These are phyloP conservation scores for Exocentrus adspersus DNA, from an alignment of 2,888 invertebrate genomes.

Conservation along the genomic window DNA sequence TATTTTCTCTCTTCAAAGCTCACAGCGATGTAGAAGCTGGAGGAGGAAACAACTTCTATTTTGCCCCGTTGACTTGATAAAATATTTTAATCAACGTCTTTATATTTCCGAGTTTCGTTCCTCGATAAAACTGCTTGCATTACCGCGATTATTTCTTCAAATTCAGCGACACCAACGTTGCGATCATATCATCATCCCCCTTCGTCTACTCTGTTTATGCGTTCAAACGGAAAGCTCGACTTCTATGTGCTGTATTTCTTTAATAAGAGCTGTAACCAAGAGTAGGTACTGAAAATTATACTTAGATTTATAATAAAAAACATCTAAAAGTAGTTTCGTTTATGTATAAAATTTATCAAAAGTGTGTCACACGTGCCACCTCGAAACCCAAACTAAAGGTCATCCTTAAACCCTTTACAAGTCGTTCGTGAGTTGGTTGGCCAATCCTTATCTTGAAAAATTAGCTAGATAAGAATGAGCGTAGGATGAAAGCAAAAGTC, in stretches of 20 bases:
- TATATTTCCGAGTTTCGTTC: constrained; percentile 53
- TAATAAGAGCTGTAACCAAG: constrained; percentile 9
- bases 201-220: constrained; percentile 18
- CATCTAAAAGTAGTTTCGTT: too few species aligned
- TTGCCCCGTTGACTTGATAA: constrained; percentile 55
- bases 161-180: constrained; percentile 10
- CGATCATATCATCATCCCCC: constrained; percentile 11
- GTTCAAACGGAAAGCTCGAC: background rate
- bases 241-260: constrained; percentile 14
- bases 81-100: constrained; percentile 59
- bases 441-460: constrained; percentile 28
- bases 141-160: constrained; percentile 37
- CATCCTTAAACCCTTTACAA: constrained; percentile 19
- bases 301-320: constrained; percentile 15
- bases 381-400: constrained; percentile 1
- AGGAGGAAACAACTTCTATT: constrained; percentile 54
- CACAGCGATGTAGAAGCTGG: constrained; percentile 40
- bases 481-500: constrained; percentile 26
- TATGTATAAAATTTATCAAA: too few species aligned
- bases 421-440: constrained; percentile 2
- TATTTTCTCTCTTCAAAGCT: constrained; percentile 54
- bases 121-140: constrained; percentile 49
- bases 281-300: constrained; percentile 4
- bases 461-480: constrained; percentile 37
- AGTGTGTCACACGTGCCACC: background rate